A percentile compares a stretch with the other conserved stretches of the same genome.
Evolutionary conservation across 2,797 vertebrate species (phyloP).

Genomic region (Ctenopoma multispine): DNA sequence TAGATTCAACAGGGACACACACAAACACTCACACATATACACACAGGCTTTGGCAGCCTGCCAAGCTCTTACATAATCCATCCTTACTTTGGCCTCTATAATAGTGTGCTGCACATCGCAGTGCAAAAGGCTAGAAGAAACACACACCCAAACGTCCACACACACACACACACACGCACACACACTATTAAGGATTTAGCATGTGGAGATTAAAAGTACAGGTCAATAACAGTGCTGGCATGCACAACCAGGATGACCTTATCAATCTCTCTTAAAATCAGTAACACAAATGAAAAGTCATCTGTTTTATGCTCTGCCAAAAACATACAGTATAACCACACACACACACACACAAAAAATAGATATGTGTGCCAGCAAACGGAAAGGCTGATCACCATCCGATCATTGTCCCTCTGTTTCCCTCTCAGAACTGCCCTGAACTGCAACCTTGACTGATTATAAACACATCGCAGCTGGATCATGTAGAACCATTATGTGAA

Average conservation of each 20-base stretch:
- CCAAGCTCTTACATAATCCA: slow-evolving; percentile 78
- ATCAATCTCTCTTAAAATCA: slow-evolving; percentile 42
- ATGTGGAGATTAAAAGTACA: slow-evolving; percentile 45
- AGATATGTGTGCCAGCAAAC: slow-evolving; percentile 34
- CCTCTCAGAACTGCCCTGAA: slow-evolving; percentile 26
- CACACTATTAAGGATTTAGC: slow-evolving; percentile 30
- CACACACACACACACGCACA: slow-evolving; percentile 6
- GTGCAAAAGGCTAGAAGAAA: slow-evolving; percentile 35
- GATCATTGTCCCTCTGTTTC: slow-evolving; percentile 63
- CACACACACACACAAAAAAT: slow-evolving; percentile 1
- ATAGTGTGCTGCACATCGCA: slow-evolving; percentile 36
- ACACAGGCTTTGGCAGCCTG: slow-evolving; percentile 52
- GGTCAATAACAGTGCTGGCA: slow-evolving; percentile 27
- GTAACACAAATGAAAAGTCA: slow-evolving; percentile 32
- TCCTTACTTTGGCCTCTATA: slow-evolving; percentile 59
- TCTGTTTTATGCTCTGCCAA: slow-evolving; percentile 15
- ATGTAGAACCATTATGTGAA: background rate
- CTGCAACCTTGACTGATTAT: slow-evolving; percentile 16
- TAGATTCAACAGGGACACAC: slow-evolving; percentile 51
- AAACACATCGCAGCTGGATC: slow-evolving; percentile 1
- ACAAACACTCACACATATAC: slow-evolving; percentile 31
- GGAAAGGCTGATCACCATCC: slow-evolving; percentile 64
- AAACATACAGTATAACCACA: background rate
- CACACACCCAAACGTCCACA: slow-evolving; percentile 19
- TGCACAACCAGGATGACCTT: slow-evolving; percentile 16